Conservation (phyloP, 2,888 invertebrate species). For the Chymomyza procnemis region DNA sequence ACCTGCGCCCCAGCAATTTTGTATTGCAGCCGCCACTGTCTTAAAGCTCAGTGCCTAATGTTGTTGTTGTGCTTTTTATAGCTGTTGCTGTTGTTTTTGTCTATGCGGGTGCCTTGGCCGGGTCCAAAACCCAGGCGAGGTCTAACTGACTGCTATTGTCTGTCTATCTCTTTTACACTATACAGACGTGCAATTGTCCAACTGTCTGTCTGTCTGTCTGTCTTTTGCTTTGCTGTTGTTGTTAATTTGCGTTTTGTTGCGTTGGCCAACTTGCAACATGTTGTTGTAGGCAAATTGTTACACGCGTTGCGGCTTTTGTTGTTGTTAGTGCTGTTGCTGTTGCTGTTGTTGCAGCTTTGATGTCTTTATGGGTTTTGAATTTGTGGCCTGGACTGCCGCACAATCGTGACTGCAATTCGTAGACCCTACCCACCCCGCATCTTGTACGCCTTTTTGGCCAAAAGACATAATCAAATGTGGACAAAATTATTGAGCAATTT, state of each 20-base stretch:
- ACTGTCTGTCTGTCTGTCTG: conserved; percentile 13
- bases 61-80: neutral
- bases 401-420: conserved; percentile 54
- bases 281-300: conserved; percentile 69
- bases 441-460: conserved; percentile 34
- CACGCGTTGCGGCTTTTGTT: conserved; percentile 49
- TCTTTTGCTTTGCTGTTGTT: conserved; percentile 48
- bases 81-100: conserved; percentile 1
- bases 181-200: neutral
- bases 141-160: neutral
- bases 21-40: no score
- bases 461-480: conserved; percentile 72
- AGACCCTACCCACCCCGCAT: no score
- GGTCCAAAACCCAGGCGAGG: neutral
- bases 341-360: conserved; percentile 39
- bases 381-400: conserved; percentile 53
- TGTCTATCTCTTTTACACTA: conserved; percentile 5
- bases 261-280: conserved; percentile 51
- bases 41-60: no score
- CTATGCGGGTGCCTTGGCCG: conserved; percentile 10
- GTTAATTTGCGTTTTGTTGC: conserved; percentile 73
- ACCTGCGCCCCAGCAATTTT: no score
- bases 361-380: conserved; percentile 71
- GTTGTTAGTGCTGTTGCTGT: conserved; percentile 6
- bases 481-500: conserved; percentile 76